A percentile compares a stretch with the other conserved stretches of the same genome.
These are phyloP conservation scores for Pseudomugil tenellus DNA, from an alignment of 2,797 vertebrate genomes.

Conservation along the genomic window DNA sequence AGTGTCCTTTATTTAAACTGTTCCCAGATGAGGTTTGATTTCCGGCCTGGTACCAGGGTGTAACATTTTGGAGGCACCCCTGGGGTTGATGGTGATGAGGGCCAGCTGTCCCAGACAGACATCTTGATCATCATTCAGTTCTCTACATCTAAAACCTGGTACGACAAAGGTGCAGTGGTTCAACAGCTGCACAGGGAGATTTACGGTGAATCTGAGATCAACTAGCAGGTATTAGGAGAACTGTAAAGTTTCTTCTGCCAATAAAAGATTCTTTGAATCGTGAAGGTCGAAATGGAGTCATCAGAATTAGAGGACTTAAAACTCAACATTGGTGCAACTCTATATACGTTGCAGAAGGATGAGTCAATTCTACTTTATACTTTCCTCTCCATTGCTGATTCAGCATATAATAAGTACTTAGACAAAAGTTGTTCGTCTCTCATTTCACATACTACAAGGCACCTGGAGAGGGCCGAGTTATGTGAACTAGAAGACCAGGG, in stretches of 20 bases:
- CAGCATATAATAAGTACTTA: background rate
- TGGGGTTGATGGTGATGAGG: background rate
- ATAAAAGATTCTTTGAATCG: background rate
- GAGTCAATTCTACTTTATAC: background rate
- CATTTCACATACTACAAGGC: background rate
- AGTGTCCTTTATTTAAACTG: too few species aligned
- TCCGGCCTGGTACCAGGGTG: background rate
- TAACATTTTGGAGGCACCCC: constrained; percentile 17
- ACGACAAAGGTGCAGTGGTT: background rate
- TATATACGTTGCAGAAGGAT: background rate
- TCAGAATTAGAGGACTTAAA: background rate
- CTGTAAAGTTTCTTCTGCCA: background rate
- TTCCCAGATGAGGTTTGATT: too few species aligned
- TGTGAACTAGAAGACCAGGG: constrained; percentile 8
- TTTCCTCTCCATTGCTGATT: background rate
- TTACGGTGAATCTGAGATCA: background rate
- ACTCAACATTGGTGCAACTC: background rate
- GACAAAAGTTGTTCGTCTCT: background rate
- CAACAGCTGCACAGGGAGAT: background rate
- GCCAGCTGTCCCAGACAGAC: background rate
- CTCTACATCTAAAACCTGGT: background rate
- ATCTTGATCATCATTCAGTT: background rate
- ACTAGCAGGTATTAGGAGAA: background rate
- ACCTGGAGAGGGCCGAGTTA: background rate
- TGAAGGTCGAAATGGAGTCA: background rate